A percentile compares a stretch with the other conserved stretches of the same genome.
Conservation (phyloP, 1,140 invertebrate genomes). For the Bactericera cockerelli region DNA sequence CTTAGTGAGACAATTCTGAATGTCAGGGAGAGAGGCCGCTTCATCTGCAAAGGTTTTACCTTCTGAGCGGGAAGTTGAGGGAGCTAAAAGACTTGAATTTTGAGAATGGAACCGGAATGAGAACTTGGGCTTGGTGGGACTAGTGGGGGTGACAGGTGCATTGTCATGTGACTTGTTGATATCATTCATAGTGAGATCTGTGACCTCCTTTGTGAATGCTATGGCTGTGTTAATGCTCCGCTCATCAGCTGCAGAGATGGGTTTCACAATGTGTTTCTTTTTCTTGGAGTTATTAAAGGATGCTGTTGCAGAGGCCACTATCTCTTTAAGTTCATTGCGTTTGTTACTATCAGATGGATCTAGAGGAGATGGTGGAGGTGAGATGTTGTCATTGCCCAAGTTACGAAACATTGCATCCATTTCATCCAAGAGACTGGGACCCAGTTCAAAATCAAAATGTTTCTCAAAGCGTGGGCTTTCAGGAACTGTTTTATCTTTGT, state of each 20-base stretch:
- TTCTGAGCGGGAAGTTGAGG: constrained; percentile 44
- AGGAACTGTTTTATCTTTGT: constrained; percentile 31
- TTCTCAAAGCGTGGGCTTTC: constrained; percentile 36
- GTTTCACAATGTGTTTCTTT: constrained; percentile 77
- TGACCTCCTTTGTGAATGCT: constrained; percentile 83
- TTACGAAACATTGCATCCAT: constrained; percentile 87
- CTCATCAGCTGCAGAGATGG: constrained; percentile 84
- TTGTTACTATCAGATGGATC: constrained; percentile 50
- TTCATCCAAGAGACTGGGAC: constrained; percentile 83
- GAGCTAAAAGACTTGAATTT: constrained; percentile 21
- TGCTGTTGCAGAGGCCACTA: constrained; percentile 33
- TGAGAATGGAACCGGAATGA: constrained; percentile 62
- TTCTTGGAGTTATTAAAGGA: constrained; percentile 31
- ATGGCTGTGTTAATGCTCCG: constrained; percentile 87
- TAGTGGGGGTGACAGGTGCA: constrained; percentile 48
- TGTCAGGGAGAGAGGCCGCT: constrained; percentile 73
- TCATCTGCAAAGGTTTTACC: constrained; percentile 77
- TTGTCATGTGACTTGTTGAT: constrained; percentile 29
- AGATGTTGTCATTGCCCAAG: constrained; percentile 31
- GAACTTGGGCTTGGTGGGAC: constrained; percentile 71
- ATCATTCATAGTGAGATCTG: constrained; percentile 71
- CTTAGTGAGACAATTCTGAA: constrained; percentile 64
- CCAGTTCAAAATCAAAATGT: constrained; percentile 53
- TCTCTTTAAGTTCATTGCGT: constrained; percentile 56
- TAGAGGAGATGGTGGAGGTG: constrained; percentile 33